Base-by-base conservation (phyloP, 2,888 invertebrate genomes). In the Rotaria socialis region DNA sequence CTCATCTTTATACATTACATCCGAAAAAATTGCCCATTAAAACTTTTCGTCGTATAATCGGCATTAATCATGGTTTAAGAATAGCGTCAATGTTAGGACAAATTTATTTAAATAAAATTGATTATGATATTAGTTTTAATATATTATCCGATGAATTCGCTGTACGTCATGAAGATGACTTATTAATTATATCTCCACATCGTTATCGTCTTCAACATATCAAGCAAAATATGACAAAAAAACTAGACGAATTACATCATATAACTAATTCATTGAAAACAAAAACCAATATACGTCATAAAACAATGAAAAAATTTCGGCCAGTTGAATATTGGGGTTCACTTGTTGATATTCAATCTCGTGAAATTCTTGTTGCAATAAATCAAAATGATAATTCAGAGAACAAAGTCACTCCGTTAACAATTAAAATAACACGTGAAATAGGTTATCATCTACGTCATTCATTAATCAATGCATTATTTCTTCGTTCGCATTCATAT, bases 151-250 rank as follows among this genome's bases (percentile, higher is more conserved):
- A 80, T 47, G 80, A 80, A 47, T 80, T 80, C 11, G 80, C 47
- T 43, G 43, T 43, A n/a, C 80, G 80, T 24, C 80, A 80, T 80
- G 80, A 43, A 43, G 80, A 80, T n/a, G 80, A 80, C 47, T 24
- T 80, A n/a, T 80, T 80, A n/a, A 80, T 80, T 47, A 80, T 80
- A 24, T 80, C 80, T 7, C 80, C 80, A 24, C 80, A 80, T 80
- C 80, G 80, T 47, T 80, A 80, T 47, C 80, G 80, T 80, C 24
- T 80, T 3, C 43, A 47, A n/a, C 80, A 47, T n/a, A 80, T 80
- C 47, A 80, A 80, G 47, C 19, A 47, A 80, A 43, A 80, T 47
- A 47, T 47, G 24, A 47, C 2, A n/a, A 43, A 80, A 80, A 22
- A 4, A 80, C n/a, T 80, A 14, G 47, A n/a, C 16, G 47, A 43